A percentile compares a stretch with the other conserved stretches of the same genome.
phyloP scores from a whole-genome alignment of 2,113 vertebrate species.

The Rana temporaria region DNA sequence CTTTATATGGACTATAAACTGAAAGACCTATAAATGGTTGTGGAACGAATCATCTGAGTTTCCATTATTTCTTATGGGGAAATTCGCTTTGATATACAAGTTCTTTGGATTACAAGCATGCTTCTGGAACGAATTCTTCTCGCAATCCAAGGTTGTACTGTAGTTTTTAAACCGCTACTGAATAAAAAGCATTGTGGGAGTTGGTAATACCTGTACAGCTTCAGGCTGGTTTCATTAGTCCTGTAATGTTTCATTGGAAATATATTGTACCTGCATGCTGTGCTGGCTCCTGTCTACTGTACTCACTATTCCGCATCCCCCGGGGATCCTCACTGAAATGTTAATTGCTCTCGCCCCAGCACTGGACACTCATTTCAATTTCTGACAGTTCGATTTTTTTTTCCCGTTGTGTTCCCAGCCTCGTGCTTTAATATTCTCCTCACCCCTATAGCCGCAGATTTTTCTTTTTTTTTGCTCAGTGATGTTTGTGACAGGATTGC shows the following conservation, averaged over 20 bases:
- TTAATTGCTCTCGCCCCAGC: neutral
- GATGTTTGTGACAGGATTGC: constrained; percentile 2
- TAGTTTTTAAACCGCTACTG: too few relatives aligned
- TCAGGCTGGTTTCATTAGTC: too few relatives aligned
- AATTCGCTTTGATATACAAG: too few relatives aligned
- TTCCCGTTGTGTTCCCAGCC: neutral
- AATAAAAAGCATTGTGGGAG: too few relatives aligned
- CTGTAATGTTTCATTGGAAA: neutral
- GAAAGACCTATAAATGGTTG: too few relatives aligned
- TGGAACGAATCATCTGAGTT: too few relatives aligned
- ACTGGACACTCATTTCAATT: neutral
- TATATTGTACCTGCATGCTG: neutral
- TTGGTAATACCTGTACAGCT: too few relatives aligned
- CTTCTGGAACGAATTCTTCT: too few relatives aligned
- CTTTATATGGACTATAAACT: too few relatives aligned
- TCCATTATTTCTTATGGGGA: too few relatives aligned
- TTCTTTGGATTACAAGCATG: too few relatives aligned
- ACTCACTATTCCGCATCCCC: neutral
- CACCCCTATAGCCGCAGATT: neutral
- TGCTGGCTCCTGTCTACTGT: neutral
- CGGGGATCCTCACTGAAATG: neutral
- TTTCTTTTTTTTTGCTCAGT: neutral
- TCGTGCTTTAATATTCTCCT: neutral
- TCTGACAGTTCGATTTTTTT: neutral
- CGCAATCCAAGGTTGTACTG: too few relatives aligned